Percentiles rank a stretch among this genome's conserved stretches.
phyloP scores from a whole-genome alignment of 2,797 vertebrate genomes.

The Syngnathus acus region DNA sequence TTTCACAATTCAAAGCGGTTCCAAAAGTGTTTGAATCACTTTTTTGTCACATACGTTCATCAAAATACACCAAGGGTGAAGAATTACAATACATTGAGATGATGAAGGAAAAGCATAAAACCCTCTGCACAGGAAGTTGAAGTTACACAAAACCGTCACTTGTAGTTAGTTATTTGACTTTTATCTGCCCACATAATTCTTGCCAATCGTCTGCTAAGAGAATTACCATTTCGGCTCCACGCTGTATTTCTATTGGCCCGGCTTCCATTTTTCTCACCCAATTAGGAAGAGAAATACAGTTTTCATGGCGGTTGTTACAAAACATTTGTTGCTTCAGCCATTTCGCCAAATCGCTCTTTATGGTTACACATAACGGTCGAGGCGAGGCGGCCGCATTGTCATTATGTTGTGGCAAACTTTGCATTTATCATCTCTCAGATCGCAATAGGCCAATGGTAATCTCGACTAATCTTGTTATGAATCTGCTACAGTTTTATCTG shows the following conservation, averaged over 20 bases:
- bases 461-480: constrained; percentile 55
- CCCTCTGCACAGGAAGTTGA: constrained; percentile 1
- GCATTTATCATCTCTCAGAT: constrained; percentile 41
- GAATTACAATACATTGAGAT: not conserved
- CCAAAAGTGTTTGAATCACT: not conserved
- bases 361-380: not conserved
- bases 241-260: not conserved
- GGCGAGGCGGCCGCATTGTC: constrained; percentile 6
- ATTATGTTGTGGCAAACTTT: constrained; percentile 29
- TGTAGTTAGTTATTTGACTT: not conserved
- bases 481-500: constrained; percentile 41
- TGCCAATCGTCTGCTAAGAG: constrained; percentile 5
- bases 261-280: constrained; percentile 3
- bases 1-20: not conserved
- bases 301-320: not conserved
- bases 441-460: constrained; percentile 47
- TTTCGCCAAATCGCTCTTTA: not conserved
- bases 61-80: too few species aligned
- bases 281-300: not conserved
- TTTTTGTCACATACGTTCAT: too few species aligned
- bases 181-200: not conserved
- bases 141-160: constrained; percentile 3
- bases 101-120: constrained; percentile 8
- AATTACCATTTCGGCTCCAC: not conserved
- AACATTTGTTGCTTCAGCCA: not conserved